phyloP scores from a whole-genome alignment of 2,113 vertebrate genomes.

The Leptobrachium leishanense region DNA sequence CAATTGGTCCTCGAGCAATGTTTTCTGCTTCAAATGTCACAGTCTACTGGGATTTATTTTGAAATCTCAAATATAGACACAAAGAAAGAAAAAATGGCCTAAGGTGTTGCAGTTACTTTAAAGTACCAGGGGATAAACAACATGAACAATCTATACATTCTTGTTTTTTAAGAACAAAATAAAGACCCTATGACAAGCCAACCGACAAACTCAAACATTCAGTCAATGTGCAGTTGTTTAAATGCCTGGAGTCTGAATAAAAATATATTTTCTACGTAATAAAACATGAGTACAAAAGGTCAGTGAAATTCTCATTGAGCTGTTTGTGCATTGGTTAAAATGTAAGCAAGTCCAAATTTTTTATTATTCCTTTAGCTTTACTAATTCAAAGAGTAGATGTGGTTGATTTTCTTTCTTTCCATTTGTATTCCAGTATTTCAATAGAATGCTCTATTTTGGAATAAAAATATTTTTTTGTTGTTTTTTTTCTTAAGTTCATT shows the following conservation, averaged over 20 bases:
- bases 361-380: background rate
- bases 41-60: slow-evolving; percentile 44
- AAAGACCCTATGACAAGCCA: slow-evolving; percentile 19
- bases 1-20: slow-evolving; percentile 29
- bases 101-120: slow-evolving; percentile 19
- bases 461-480: background rate
- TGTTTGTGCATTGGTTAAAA: slow-evolving; percentile 5
- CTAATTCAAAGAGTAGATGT: background rate
- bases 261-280: slow-evolving; percentile 32
- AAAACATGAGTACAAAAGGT: slow-evolving; percentile 11
- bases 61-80: slow-evolving; percentile 46
- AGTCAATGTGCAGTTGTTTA: background rate
- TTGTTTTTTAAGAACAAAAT: slow-evolving; percentile 24
- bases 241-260: slow-evolving; percentile 15
- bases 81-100: slow-evolving; percentile 37
- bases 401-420: background rate
- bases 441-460: background rate
- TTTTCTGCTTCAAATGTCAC: slow-evolving; percentile 49
- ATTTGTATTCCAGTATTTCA: background rate
- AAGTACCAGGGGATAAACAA: slow-evolving; percentile 46
- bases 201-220: background rate
- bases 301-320: background rate
- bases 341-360: background rate
- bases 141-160: slow-evolving; percentile 25
- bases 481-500: slow-evolving; percentile 39